Base-by-base conservation (phyloP, 2,888 invertebrate species). In the Uropetala carovei region DNA sequence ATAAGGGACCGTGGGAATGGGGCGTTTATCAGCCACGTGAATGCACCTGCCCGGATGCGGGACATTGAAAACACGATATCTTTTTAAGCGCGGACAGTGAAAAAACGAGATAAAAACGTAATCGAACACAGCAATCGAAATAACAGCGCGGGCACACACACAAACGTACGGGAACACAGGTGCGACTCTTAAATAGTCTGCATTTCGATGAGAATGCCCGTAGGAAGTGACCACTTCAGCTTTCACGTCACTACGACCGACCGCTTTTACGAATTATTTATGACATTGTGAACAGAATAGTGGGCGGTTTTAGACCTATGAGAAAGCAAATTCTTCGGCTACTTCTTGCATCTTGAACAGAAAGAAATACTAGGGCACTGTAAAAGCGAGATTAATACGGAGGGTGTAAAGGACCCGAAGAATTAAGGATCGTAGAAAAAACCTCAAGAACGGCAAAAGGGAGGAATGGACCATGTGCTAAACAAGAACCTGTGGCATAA, bases 31-130 rank as follows among this genome's bases (percentile, higher is more conserved):
- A 5, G 75, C 22, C 5, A 10, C 18, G 68, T 9, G 68, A 68
- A 75, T 75, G 27, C 75, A 75, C 75, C 75, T 75, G 75, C 75
- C 75, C 75, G 75, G 75, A 75, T 75, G 75, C 75, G 75, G 75
- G 75, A 22, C 75, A 14, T 75, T 27, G 22, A 27, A 13, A 75
- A 27, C 75, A 27, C 22, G 75, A 75, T 75, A 75, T 75, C 75
- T 75, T 13, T 27, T 75, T 13, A 75, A 27, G 68, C 68, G 10
- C 22, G 68, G 68, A 18, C 18, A 22, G 68, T 75, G 75, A 75
- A 75, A 68, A 75, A 75, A 22, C 22, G 4, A 75, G 75, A 75
- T 75, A 75, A 27, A 75, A 75, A 75, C 43, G 75, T 75, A 75
- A 75, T 75, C 75, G 75, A 75, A 75, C 75, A 13, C 75, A 11